Conservation (phyloP, 2,888 invertebrate species). For the Heliconius erato region DNA sequence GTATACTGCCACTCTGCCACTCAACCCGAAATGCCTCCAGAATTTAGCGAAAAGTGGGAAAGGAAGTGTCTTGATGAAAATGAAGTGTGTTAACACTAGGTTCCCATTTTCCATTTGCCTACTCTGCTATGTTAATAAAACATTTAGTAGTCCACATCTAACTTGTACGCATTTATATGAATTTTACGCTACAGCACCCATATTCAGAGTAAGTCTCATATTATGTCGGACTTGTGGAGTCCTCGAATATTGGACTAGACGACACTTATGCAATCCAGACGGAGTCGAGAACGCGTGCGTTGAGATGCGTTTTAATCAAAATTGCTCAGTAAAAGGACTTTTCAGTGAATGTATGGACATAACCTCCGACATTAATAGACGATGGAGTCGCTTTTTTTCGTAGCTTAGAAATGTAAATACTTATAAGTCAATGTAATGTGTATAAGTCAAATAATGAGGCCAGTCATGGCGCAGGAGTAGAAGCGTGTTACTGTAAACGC, state of each 20-base stretch:
- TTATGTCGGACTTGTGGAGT: constrained; percentile 39
- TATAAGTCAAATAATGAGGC: not conserved
- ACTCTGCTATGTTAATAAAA: no score
- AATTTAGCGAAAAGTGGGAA: not conserved
- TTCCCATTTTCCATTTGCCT: not conserved
- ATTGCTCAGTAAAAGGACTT: constrained; percentile 1
- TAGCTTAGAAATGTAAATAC: no score
- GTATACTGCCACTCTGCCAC: not conserved
- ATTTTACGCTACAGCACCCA: not conserved
- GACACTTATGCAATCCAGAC: constrained; percentile 18
- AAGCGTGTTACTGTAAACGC: no score
- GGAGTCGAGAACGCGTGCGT: not conserved
- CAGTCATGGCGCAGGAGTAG: no score
- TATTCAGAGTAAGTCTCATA: not conserved
- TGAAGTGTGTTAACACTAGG: not conserved
- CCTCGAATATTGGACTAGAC: constrained; percentile 50
- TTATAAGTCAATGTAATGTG: no score
- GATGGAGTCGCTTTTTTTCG: not conserved
- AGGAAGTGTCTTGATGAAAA: no score
- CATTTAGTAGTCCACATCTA: not conserved
- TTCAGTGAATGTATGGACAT: not conserved
- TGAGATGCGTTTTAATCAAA: constrained; percentile 22
- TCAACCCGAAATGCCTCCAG: not conserved
- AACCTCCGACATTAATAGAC: not conserved
- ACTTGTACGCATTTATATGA: not conserved